These are phyloP conservation scores for Biston betularia DNA, from an alignment of 2,888 invertebrate genomes.

Conservation along the genomic window DNA sequence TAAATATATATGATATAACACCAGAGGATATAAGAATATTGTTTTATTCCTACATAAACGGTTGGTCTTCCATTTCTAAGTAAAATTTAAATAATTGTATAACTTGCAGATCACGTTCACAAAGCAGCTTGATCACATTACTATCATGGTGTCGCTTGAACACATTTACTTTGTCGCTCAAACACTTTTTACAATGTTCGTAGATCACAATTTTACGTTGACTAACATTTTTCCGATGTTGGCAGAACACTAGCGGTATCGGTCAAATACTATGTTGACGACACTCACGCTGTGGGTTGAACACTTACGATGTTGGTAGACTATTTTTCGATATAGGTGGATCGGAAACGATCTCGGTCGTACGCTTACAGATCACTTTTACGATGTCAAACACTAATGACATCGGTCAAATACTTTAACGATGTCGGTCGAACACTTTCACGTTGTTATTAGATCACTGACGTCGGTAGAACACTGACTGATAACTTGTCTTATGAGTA, in stretches of 20 bases:
- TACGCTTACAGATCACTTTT: neutral
- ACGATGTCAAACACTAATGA: neutral
- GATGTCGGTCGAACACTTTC: neutral
- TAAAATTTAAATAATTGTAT: neutral
- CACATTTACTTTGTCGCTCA: neutral
- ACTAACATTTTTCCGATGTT: neutral
- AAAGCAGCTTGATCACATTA: neutral
- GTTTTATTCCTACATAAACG: neutral
- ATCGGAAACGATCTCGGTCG: neutral
- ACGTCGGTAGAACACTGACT: neutral
- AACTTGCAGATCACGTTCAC: neutral
- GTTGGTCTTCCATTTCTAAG: neutral
- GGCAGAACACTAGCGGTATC: neutral
- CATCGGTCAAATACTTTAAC: neutral
- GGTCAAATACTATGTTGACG: neutral
- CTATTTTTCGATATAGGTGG: neutral
- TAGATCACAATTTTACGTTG: neutral
- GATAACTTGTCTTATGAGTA: neutral
- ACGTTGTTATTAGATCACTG: too few relatives aligned
- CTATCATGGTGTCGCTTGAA: neutral
- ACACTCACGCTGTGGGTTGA: neutral
- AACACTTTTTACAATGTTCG: neutral
- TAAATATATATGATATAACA: neutral
- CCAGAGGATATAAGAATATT: neutral
- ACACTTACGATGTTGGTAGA: neutral